phyloP scores from a whole-genome alignment of 2,797 vertebrate genomes.

The Cyprinodon diabolis region DNA sequence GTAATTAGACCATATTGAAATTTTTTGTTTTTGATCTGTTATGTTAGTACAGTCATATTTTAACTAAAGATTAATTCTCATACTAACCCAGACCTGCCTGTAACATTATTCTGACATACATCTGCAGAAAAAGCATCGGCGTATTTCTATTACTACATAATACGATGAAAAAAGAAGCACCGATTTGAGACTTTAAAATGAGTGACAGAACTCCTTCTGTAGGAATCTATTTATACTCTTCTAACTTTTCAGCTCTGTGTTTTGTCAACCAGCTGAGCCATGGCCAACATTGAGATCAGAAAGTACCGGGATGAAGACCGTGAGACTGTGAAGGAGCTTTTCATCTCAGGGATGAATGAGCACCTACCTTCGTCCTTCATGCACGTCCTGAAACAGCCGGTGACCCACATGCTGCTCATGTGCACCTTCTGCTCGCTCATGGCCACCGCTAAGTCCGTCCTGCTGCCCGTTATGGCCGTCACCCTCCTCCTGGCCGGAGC shows the following conservation, averaged over 20 bases:
- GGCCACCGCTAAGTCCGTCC: conserved; percentile 79
- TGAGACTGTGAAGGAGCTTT: conserved; percentile 72
- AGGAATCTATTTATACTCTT: not conserved
- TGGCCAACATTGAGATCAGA: conserved; percentile 76
- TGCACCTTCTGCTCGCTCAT: conserved; percentile 79
- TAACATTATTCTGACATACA: too few relatives aligned
- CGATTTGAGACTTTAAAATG: too few relatives aligned
- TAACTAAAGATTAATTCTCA: too few relatives aligned
- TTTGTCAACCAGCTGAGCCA: conserved; percentile 46
- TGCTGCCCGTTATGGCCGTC: conserved; percentile 78
- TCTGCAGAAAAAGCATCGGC: too few relatives aligned
- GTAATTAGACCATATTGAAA: not conserved
- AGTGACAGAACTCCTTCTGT: too few relatives aligned
- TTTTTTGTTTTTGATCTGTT: too few relatives aligned
- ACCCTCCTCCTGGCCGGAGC: conserved; percentile 75
- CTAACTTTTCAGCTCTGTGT: conserved; percentile 1
- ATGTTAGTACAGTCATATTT: too few relatives aligned
- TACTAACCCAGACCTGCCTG: too few relatives aligned
- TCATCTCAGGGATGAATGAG: conserved; percentile 74
- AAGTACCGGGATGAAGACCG: conserved; percentile 70
- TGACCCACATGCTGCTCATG: conserved; percentile 74
- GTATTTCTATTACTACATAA: too few relatives aligned
- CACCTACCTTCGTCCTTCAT: conserved; percentile 71
- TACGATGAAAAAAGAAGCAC: too few relatives aligned
- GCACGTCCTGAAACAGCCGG: conserved; percentile 78